Conservation (phyloP, 1,140 invertebrate species). For the Drosophila nasuta region DNA sequence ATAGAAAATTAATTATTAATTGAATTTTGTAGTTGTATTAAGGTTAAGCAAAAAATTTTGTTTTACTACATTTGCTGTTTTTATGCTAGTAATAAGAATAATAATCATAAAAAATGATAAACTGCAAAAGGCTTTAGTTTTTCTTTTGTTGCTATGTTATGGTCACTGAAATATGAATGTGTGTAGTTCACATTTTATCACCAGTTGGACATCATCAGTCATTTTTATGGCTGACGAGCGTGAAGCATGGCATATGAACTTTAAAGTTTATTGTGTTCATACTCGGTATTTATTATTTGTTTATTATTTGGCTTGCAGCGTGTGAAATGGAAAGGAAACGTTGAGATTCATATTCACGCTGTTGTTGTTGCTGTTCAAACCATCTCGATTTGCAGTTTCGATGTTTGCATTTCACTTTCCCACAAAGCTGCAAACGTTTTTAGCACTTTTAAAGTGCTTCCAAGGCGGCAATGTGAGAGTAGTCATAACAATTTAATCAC, state of each 20-base stretch:
- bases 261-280: constrained; percentile 1
- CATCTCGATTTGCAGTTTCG: neutral
- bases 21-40: too few relatives aligned
- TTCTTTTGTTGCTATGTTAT: neutral
- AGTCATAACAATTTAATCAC: constrained; percentile 79
- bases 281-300: neutral
- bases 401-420: neutral
- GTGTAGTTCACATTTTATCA: neutral
- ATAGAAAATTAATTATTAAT: too few relatives aligned
- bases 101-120: neutral
- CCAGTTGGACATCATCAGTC: constrained; percentile 7
- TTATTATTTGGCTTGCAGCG: constrained; percentile 17
- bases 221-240: constrained; percentile 13
- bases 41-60: neutral
- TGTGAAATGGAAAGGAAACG: neutral
- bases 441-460: constrained; percentile 41
- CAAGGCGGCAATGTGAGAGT: constrained; percentile 22
- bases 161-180: neutral
- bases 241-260: constrained; percentile 1
- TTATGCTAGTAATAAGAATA: neutral
- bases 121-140: neutral
- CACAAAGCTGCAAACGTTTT: constrained; percentile 7
- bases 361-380: neutral
- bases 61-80: neutral
- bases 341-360: neutral